These are phyloP conservation scores for Eulimnadia texana DNA, from an alignment of 1,140 invertebrate genomes.

Conservation along the genomic window DNA sequence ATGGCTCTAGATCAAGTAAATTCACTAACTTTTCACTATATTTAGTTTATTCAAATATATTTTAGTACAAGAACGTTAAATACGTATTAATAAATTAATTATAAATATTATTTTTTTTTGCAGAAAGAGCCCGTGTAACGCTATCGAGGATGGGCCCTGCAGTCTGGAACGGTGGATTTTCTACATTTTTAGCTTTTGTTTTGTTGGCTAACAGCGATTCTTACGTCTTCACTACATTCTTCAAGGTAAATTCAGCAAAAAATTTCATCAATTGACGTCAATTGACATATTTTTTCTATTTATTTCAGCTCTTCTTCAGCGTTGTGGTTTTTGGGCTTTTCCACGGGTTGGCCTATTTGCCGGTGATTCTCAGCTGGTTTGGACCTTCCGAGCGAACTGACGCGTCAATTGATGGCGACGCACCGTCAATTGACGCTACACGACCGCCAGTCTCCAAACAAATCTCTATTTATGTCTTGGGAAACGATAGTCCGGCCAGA, in stretches of 20 bases:
- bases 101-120: slow-evolving; percentile 14
- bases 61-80: too few species aligned
- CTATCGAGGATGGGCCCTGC: slow-evolving; percentile 34
- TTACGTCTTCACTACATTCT: slow-evolving; percentile 35
- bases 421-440: slow-evolving; percentile 1
- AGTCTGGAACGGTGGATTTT: slow-evolving; percentile 37
- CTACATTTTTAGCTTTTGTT: slow-evolving; percentile 37
- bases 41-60: too few species aligned
- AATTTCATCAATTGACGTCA: too few species aligned
- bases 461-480: not conserved
- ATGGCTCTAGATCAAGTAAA: slow-evolving; percentile 32
- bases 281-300: too few species aligned
- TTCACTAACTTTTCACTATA: not conserved
- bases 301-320: slow-evolving; percentile 33
- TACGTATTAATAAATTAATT: not conserved
- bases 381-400: slow-evolving; percentile 30
- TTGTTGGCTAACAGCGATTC: slow-evolving; percentile 33
- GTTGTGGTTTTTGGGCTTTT: slow-evolving; percentile 42
- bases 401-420: not conserved
- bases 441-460: too few species aligned
- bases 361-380: slow-evolving; percentile 37
- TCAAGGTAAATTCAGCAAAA: slow-evolving; percentile 34
- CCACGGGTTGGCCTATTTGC: slow-evolving; percentile 39
- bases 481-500: not conserved
- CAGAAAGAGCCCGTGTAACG: slow-evolving; percentile 31